phyloP scores from a whole-genome alignment of 2,113 vertebrate species.

The Engraulis encrasicolus region DNA sequence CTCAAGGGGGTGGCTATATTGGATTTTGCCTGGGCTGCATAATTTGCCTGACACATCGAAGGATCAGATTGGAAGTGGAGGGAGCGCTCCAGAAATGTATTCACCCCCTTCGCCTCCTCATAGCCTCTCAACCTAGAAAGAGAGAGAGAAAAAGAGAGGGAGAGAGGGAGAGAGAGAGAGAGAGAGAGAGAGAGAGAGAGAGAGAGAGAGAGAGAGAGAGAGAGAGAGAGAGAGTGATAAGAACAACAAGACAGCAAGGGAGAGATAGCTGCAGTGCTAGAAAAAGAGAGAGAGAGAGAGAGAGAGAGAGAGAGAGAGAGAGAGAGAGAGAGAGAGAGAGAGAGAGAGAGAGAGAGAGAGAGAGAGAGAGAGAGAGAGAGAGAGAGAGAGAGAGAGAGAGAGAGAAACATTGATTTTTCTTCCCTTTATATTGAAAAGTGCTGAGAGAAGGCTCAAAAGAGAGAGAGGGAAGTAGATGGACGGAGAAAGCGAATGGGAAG shows the following conservation, averaged over 20 bases:
- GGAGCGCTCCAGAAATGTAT: constrained; percentile 71
- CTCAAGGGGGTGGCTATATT: constrained; percentile 59
- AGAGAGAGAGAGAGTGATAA: too few relatives aligned
- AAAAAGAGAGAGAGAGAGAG: background rate
- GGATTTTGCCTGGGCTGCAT: constrained; percentile 71
- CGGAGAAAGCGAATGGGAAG: too few relatives aligned
- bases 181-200: too few relatives aligned
- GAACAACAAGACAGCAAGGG: too few relatives aligned
- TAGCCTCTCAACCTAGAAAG: background rate
- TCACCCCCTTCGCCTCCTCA: constrained; percentile 69
- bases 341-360: too few relatives aligned
- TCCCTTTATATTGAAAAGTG: constrained; percentile 25
- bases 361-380: too few relatives aligned
- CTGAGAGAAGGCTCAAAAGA: constrained; percentile 35
- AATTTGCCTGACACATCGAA: constrained; percentile 74
- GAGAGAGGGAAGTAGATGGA: too few relatives aligned
- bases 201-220: too few relatives aligned
- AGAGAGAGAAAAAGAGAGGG: too few relatives aligned
- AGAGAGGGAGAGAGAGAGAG: too few relatives aligned
- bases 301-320: background rate
- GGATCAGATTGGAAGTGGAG: constrained; percentile 69
- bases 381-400: too few relatives aligned
- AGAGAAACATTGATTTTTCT: background rate
- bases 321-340: too few relatives aligned
- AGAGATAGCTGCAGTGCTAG: constrained; percentile 53